Evolutionary conservation across 2,113 vertebrate species (phyloP), one percentile per base, ranked within the genome.

Genomic region (Hirundichthys speculiger): DNA sequence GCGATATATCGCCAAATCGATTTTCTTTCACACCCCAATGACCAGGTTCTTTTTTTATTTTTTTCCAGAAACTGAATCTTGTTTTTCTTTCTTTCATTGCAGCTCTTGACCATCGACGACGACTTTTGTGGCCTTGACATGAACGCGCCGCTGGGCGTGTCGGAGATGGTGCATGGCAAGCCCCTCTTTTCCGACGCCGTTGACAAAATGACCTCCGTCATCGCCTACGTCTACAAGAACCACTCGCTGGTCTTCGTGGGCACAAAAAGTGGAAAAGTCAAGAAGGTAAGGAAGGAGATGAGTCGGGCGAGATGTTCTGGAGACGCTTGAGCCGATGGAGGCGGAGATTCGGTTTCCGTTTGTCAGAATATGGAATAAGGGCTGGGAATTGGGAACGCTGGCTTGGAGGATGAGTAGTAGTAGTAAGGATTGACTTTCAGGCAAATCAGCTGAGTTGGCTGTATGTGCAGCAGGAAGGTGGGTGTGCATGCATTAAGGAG

Each of bases 81-180:
- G 27, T 52, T 49, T 42, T 14, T n/a, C 21, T 46, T 11, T 54
- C 47, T 13, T 57, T 8, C 18, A 0, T 66, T 71, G 5, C 89
- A 99, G 97, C 95, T 98, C 70, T 87, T 99, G 84, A 98, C 95
- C 65, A 99, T 99, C 2, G 96, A 98, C 15, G 97, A 99, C 81
- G 95, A 98, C 87, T 99, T 99, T 88, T 99, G 98, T 62, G 98
- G 98, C 78, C 89, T 99, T 86, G 97, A 99, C 93, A 98, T 99
- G 97, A 99, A 99, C 1, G 97, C 97, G 3, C 98, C 98, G 0
- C 74, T 99, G 88, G 98, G 97, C 7, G 98, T 99, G 70, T 98
- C 97, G 0, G 95, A 97, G 88, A 98, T 98, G 96, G 95, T 99
- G 10, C 91, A 91, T 3, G 98, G 98, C 13, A 93, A 94, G 55